Conservation (phyloP, 2,797 vertebrate species). For the Enteromius viviparus region DNA sequence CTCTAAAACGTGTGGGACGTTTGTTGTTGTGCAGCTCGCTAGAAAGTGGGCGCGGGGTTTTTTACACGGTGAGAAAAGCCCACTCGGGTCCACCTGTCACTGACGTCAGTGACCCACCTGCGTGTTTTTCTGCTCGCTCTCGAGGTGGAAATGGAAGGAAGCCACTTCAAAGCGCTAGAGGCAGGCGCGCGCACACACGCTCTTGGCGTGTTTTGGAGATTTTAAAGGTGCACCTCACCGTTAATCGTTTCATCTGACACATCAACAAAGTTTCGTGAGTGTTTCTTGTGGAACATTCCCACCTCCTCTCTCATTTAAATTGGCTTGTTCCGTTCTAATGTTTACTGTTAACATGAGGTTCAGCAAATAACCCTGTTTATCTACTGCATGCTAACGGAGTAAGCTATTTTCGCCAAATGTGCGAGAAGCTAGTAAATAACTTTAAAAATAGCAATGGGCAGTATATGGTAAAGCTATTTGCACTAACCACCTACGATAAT, state of each 20-base stretch:
- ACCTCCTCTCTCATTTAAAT: neutral
- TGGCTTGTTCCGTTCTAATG: neutral
- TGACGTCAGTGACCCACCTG: constrained; percentile 56
- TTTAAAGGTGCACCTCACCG: constrained; percentile 48
- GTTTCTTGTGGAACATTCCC: constrained; percentile 63
- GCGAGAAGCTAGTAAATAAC: neutral
- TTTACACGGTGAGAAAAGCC: constrained; percentile 7
- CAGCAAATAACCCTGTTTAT: neutral
- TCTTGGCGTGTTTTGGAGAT: constrained; percentile 71
- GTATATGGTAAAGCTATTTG: neutral
- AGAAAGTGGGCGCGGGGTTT: neutral
- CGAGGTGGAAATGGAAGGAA: constrained; percentile 51
- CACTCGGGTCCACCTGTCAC: constrained; percentile 41
- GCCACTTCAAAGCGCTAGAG: constrained; percentile 70
- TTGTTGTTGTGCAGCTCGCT: constrained; percentile 9
- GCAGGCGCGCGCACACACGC: constrained; percentile 45
- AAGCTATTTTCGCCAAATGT: neutral
- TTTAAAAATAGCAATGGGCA: neutral
- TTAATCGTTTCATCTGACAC: constrained; percentile 24
- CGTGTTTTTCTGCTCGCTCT: constrained; percentile 34
- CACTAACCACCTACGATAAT: neutral
- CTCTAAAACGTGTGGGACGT: neutral
- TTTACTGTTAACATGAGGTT: neutral
- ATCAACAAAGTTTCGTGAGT: constrained; percentile 69
- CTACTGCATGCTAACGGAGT: neutral